These are phyloP conservation scores for Ceryle rudis DNA, from an alignment of 2,797 vertebrate species.

Conservation along the genomic window DNA sequence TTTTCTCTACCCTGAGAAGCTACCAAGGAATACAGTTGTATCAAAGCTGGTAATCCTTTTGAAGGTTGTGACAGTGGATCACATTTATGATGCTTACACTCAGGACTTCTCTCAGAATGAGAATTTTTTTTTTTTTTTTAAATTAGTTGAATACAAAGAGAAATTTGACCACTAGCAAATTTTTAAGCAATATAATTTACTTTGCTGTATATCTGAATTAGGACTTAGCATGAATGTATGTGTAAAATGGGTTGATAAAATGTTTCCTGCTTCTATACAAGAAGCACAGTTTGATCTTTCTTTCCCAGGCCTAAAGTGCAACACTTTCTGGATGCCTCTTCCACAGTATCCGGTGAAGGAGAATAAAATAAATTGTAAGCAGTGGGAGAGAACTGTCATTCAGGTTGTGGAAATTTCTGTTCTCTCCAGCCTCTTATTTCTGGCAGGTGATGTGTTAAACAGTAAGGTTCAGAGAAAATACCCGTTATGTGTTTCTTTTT, in stretches of 20 bases:
- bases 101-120: not conserved
- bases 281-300: not conserved
- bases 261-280: not conserved
- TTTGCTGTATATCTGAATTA: not conserved
- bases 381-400: not conserved
- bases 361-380: not conserved
- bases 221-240: not conserved
- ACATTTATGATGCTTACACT: not conserved
- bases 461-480: conserved; percentile 20
- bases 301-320: not conserved
- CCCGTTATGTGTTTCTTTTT: not conserved
- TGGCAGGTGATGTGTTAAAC: not conserved
- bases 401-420: conserved; percentile 1
- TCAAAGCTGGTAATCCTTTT: not conserved
- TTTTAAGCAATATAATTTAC: not conserved
- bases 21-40: not conserved
- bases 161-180: not conserved
- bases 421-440: not conserved
- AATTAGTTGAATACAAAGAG: not conserved
- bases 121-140: not conserved
- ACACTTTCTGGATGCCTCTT: not conserved
- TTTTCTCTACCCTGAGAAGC: too few relatives aligned
- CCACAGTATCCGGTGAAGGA: not conserved
- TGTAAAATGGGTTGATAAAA: not conserved
- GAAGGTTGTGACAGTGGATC: not conserved